Conservation (phyloP, 2,888 invertebrate species). For the Lycophotia porphyrea region DNA sequence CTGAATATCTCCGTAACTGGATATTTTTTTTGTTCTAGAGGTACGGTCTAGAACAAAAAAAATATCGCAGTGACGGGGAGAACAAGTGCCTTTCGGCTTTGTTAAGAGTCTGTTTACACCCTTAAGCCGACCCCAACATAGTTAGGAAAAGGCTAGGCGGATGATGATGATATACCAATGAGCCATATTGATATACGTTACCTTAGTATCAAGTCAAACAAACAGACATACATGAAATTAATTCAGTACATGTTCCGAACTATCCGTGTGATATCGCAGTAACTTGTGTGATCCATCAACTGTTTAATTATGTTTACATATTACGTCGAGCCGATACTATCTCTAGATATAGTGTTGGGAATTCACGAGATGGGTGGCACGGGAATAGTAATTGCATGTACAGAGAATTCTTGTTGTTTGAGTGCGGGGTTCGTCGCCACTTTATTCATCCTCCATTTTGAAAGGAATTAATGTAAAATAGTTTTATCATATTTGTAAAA, state of each 20-base stretch:
- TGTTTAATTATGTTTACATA: slow-evolving; percentile 59
- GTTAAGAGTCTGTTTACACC: too few species aligned
- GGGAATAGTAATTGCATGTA: not conserved
- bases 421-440: not conserved
- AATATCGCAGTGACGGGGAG: too few species aligned
- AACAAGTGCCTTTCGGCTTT: too few species aligned
- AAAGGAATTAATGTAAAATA: not conserved
- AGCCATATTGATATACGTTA: not conserved
- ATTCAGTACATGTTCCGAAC: slow-evolving; percentile 15
- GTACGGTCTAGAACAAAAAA: too few species aligned
- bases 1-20: too few species aligned
- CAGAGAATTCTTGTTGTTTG: not conserved
- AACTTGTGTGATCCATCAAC: slow-evolving; percentile 40
- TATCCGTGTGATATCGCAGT: slow-evolving; percentile 14
- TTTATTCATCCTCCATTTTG: not conserved
- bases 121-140: too few species aligned
- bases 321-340: slow-evolving; percentile 35
- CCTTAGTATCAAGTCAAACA: not conserved
- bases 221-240: slow-evolving; percentile 25
- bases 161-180: too few species aligned
- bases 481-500: too few species aligned
- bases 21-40: too few species aligned
- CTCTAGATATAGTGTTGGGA: slow-evolving; percentile 42
- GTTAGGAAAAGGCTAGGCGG: too few species aligned
- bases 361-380: slow-evolving; percentile 2